These are phyloP conservation scores for Tamias sibiricus DNA, from an alignment of 2,113 vertebrate species.

Conservation along the genomic window DNA sequence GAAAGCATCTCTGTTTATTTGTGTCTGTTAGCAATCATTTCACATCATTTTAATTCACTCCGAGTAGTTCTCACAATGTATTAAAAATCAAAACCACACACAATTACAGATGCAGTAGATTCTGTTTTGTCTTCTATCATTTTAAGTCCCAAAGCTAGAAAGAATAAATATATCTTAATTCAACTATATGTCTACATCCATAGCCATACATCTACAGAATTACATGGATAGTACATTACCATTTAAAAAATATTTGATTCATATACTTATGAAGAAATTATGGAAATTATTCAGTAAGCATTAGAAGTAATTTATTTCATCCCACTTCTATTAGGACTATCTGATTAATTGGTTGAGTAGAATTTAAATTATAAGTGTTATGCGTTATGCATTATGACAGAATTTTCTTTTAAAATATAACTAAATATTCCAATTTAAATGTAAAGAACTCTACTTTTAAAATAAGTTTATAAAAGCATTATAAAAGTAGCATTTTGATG, in stretches of 20 bases:
- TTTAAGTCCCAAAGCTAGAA: not conserved
- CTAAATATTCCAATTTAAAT: not conserved
- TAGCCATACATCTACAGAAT: not conserved
- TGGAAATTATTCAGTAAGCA: not conserved
- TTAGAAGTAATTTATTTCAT: slow-evolving; percentile 21
- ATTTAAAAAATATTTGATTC: not conserved
- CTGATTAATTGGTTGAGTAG: not conserved
- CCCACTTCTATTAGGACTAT: not conserved
- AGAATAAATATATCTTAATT: not conserved
- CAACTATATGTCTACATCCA: not conserved
- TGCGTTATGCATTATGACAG: not conserved
- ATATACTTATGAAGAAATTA: not conserved
- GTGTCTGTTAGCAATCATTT: not conserved
- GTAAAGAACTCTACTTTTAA: not conserved
- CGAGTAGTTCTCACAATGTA: not conserved
- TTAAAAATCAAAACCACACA: not conserved
- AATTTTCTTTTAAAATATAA: slow-evolving; percentile 16
- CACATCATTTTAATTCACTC: not conserved
- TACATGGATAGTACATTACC: not conserved
- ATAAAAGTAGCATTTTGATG: slow-evolving; percentile 17
- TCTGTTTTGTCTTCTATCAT: not conserved
- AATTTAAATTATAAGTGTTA: slow-evolving; percentile 3
- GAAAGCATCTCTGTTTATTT: not conserved
- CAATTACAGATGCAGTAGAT: not conserved
- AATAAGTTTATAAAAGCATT: not conserved